Percentiles rank a stretch among this genome's conserved stretches.
Evolutionary conservation across 2,797 vertebrate species (phyloP).

Genomic region (Syngnathus rostellatus): DNA sequence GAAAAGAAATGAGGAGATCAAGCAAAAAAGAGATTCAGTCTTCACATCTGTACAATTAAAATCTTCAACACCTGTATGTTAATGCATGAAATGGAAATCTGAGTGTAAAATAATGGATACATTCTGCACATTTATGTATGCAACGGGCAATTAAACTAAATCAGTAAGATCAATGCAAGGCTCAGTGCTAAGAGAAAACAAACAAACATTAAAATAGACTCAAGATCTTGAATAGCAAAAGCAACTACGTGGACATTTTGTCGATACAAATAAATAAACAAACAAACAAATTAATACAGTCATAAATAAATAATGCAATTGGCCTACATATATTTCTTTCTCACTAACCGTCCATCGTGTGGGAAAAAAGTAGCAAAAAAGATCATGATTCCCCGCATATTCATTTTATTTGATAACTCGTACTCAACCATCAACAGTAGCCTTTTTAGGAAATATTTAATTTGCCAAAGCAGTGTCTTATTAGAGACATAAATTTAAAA

Average conservation of each 20-base stretch:
- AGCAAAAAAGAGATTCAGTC: background rate
- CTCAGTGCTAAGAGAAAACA: background rate
- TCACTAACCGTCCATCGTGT: slow-evolving; percentile 48
- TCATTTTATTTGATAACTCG: too few species aligned
- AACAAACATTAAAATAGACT: background rate
- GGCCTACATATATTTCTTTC: slow-evolving; percentile 1
- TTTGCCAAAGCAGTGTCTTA: too few species aligned
- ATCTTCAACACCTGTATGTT: background rate
- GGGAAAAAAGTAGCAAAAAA: slow-evolving; percentile 15
- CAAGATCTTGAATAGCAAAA: too few species aligned
- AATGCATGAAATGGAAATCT: background rate
- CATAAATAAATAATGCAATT: too few species aligned
- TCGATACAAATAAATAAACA: too few species aligned
- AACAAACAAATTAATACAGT: too few species aligned
- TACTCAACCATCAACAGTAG: too few species aligned
- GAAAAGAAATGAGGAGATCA: background rate
- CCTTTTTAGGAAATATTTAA: too few species aligned
- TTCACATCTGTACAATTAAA: too few species aligned
- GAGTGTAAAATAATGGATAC: background rate
- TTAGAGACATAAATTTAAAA: too few species aligned
- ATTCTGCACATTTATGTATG: background rate
- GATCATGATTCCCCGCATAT: too few species aligned
- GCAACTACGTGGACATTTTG: too few species aligned
- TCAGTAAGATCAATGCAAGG: background rate
- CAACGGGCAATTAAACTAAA: background rate